Evolutionary conservation across 1,140 invertebrate species (phyloP).

Genomic region (Bombyx mori): DNA sequence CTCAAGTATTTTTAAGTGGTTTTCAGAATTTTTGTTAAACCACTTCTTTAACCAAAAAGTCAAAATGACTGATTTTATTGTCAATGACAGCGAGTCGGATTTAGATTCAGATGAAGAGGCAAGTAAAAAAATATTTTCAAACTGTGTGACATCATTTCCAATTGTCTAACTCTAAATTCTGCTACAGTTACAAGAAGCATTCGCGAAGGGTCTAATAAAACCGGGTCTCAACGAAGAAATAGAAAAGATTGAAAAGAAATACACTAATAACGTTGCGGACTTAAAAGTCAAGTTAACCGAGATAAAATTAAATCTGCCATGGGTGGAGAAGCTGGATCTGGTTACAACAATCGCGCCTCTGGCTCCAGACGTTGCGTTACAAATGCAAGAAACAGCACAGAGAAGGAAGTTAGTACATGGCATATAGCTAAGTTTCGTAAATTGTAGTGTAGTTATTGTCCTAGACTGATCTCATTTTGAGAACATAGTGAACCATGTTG

Average conservation of each 20-base stretch:
- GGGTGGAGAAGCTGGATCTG: constrained; percentile 89
- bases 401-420: constrained; percentile 73
- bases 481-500: too few species aligned
- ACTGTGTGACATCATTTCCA: background rate
- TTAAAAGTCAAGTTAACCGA: constrained; percentile 81
- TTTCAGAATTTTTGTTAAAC: background rate
- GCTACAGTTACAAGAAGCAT: constrained; percentile 85
- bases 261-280: constrained; percentile 79
- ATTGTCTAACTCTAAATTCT: background rate
- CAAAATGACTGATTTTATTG: constrained; percentile 51
- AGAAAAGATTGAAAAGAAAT: constrained; percentile 71
- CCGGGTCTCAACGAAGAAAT: constrained; percentile 84
- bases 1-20: too few species aligned
- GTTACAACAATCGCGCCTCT: constrained; percentile 81
- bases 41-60: background rate
- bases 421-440: too few species aligned
- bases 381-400: constrained; percentile 82
- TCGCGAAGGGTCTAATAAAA: constrained; percentile 84
- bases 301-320: constrained; percentile 81
- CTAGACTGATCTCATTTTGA: too few species aligned
- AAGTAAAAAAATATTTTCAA: constrained; percentile 9
- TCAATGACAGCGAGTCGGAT: constrained; percentile 59
- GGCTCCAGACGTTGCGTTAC: constrained; percentile 84
- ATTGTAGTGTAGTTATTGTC: too few species aligned
- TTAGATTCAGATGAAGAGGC: constrained; percentile 65